phyloP scores from a whole-genome alignment of 2,797 vertebrate genomes.

The Microhierax caerulescens region DNA sequence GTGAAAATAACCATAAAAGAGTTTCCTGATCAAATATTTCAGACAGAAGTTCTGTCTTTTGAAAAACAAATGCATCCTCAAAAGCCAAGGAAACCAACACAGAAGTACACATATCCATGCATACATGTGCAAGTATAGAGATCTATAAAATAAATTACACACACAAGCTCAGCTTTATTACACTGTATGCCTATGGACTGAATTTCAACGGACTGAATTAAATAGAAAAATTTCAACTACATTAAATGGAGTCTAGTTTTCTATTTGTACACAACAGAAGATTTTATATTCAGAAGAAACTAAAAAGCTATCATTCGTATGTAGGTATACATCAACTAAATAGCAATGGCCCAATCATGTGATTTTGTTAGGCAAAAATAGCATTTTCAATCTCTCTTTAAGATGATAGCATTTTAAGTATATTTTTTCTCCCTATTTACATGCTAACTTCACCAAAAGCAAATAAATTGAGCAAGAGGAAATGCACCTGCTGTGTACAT shows the following conservation, averaged over 20 bases:
- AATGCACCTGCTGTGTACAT: not conserved
- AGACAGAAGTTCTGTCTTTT: not conserved
- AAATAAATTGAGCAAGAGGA: not conserved
- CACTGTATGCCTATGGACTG: not conserved
- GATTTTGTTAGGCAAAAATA: not conserved
- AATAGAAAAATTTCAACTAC: not conserved
- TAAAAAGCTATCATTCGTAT: not conserved
- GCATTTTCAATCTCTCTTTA: not conserved
- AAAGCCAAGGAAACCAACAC: not conserved
- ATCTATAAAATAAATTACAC: not conserved
- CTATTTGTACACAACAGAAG: not conserved
- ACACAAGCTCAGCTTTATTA: not conserved
- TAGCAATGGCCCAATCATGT: not conserved
- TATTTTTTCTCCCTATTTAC: not conserved
- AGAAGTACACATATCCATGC: not conserved
- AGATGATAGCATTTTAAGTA: not conserved
- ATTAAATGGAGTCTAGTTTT: not conserved
- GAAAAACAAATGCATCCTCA: not conserved
- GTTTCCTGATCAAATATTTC: not conserved
- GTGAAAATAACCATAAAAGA: not conserved
- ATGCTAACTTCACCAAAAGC: not conserved
- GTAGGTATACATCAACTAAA: not conserved
- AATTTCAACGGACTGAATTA: not conserved
- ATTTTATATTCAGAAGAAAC: not conserved
- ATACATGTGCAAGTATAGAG: not conserved